phyloP scores from a whole-genome alignment of 2,113 vertebrate genomes.

The Phasianus colchicus region DNA sequence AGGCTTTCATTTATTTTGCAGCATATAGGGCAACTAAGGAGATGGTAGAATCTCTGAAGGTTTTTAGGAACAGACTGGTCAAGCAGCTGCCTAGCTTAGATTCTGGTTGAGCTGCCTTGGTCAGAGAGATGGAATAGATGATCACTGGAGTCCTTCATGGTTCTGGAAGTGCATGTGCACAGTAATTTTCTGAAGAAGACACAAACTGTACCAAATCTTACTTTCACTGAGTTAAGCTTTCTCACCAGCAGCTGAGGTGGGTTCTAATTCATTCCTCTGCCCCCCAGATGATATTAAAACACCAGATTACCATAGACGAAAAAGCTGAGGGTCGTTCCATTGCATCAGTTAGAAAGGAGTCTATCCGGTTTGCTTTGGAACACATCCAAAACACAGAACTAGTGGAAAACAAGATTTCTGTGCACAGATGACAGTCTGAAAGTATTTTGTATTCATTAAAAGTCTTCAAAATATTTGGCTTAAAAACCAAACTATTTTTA shows the following conservation, averaged over 20 bases:
- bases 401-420: not conserved
- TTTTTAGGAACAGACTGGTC: not conserved
- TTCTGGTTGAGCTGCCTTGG: not conserved
- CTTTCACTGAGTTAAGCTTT: not conserved
- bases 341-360: not conserved
- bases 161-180: not conserved
- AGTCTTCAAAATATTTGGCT: not conserved
- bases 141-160: not conserved
- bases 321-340: not conserved
- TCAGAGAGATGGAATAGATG: not conserved
- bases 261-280: accelerated
- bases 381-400: not conserved
- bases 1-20: not conserved
- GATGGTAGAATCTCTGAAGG: not conserved
- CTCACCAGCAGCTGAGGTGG: not conserved
- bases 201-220: not conserved
- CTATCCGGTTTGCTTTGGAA: not conserved
- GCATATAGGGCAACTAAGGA: not conserved
- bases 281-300: not conserved
- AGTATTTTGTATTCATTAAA: not conserved
- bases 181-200: not conserved
- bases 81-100: not conserved
- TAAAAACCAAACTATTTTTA: not conserved
- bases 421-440: not conserved
- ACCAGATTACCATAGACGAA: not conserved